A percentile compares a stretch with the other conserved stretches of the same genome.
phyloP scores from a whole-genome alignment of 2,113 vertebrate genomes.

The Chloropsis hardwickii region DNA sequence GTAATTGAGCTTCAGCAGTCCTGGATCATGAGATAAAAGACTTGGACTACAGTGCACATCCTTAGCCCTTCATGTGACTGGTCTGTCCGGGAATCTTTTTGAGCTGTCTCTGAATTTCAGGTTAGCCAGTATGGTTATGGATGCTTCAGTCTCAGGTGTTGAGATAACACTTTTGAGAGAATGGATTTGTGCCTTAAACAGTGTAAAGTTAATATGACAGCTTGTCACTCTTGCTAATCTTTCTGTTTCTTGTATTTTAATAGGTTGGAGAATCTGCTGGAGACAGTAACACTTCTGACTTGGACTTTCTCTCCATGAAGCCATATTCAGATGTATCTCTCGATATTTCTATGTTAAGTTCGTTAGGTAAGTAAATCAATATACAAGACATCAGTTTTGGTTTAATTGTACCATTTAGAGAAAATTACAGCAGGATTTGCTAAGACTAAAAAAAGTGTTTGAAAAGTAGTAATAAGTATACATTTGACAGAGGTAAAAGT shows the following conservation, averaged over 20 bases:
- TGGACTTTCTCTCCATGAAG: conserved; percentile 93
- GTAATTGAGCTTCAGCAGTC: neutral
- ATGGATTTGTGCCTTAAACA: neutral
- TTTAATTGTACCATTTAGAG: neutral
- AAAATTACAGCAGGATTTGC: neutral
- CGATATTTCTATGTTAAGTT: conserved; percentile 90
- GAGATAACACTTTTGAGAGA: neutral
- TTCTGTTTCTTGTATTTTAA: neutral
- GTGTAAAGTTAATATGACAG: neutral
- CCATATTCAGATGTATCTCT: conserved; percentile 90
- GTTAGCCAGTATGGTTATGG: neutral
- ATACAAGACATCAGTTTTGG: neutral
- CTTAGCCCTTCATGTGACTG: neutral
- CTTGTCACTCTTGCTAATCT: neutral
- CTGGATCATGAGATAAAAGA: neutral
- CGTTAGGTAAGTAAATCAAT: conserved; percentile 79
- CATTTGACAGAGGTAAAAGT: neutral
- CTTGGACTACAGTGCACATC: neutral
- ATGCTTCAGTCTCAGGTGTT: neutral
- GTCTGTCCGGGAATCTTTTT: neutral
- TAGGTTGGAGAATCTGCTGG: conserved; percentile 82
- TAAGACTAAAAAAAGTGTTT: neutral
- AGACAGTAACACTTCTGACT: conserved; percentile 78
- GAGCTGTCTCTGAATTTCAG: neutral
- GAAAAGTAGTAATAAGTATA: neutral